These are phyloP conservation scores for Andrena camellia DNA, from an alignment of 2,888 invertebrate genomes.

Conservation along the genomic window DNA sequence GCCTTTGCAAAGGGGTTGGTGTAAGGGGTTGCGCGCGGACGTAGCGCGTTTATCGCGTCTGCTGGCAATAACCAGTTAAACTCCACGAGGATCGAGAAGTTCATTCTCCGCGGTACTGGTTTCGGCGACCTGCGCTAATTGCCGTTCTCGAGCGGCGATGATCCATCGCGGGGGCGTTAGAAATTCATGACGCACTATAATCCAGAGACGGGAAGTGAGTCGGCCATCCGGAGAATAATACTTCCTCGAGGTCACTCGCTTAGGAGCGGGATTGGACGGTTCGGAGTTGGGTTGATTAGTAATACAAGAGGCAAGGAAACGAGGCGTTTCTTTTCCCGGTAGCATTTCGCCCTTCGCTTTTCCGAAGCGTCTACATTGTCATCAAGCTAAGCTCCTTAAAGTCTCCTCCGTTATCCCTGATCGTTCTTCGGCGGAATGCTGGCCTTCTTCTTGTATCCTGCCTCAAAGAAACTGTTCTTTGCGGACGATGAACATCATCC, in stretches of 20 bases:
- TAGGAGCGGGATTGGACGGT: slow-evolving; percentile 1
- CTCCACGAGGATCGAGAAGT: neutral
- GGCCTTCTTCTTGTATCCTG: slow-evolving; percentile 55
- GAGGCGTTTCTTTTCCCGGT: slow-evolving; percentile 40
- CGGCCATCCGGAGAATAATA: slow-evolving; percentile 31
- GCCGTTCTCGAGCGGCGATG: neutral
- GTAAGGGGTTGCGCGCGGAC: too few relatives aligned
- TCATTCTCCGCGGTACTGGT: neutral
- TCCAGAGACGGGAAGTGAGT: slow-evolving; percentile 63
- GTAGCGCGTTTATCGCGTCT: too few relatives aligned
- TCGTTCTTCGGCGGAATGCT: slow-evolving; percentile 57
- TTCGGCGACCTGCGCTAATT: slow-evolving; percentile 26
- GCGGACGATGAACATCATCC: slow-evolving; percentile 42
- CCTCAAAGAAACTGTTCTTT: slow-evolving; percentile 38
- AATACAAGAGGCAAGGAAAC: slow-evolving; percentile 51
- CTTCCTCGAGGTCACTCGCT: slow-evolving; percentile 17
- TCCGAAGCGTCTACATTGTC: slow-evolving; percentile 65
- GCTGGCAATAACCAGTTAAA: neutral
- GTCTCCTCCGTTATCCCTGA: slow-evolving; percentile 45
- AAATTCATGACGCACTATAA: slow-evolving; percentile 60
- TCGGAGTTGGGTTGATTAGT: slow-evolving; percentile 57
- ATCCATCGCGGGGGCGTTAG: slow-evolving; percentile 15
- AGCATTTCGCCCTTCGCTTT: slow-evolving; percentile 52
- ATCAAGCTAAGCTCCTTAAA: slow-evolving; percentile 69
- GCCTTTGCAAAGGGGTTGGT: too few relatives aligned